Evolutionary conservation across 2,888 invertebrate species (phyloP).

Genomic region (Micoletzkya japonica): DNA sequence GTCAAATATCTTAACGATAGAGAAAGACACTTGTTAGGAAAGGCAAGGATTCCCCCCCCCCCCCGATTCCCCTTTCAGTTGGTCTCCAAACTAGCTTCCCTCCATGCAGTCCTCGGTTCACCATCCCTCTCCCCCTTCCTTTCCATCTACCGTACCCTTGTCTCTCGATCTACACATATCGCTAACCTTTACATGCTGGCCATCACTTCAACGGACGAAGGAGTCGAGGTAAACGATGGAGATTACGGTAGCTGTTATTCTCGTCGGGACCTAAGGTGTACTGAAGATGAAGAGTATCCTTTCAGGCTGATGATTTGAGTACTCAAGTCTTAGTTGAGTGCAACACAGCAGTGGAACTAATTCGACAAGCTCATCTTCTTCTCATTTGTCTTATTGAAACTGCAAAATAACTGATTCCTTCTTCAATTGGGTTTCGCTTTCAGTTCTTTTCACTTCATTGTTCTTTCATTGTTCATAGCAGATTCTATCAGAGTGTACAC

Average conservation of each 20-base stretch:
- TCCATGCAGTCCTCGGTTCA: conserved; percentile 22
- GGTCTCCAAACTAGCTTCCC: conserved; percentile 25
- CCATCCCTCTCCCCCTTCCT: conserved; percentile 21
- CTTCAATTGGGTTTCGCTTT: no score
- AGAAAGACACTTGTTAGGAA: neutral
- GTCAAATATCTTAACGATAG: neutral
- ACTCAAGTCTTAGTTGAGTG: conserved; percentile 19
- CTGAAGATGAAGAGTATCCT: neutral
- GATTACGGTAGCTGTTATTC: neutral
- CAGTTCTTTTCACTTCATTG: no score
- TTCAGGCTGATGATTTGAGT: conserved; percentile 26
- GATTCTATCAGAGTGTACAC: no score
- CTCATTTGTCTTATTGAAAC: conserved; percentile 19
- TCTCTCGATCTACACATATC: conserved; percentile 11
- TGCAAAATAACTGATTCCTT: neutral
- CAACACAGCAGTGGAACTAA: conserved; percentile 23
- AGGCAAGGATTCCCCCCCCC: neutral
- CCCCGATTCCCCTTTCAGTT: neutral
- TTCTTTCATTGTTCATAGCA: no score
- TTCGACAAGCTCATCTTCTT: conserved; percentile 22
- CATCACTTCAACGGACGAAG: conserved; percentile 15
- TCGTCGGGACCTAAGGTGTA: neutral
- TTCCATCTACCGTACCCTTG: conserved; percentile 16
- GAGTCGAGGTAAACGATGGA: conserved; percentile 9
- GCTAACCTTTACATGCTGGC: conserved; percentile 29